phyloP scores from a whole-genome alignment of 1,140 invertebrate species.

The Papilio dardanus region DNA sequence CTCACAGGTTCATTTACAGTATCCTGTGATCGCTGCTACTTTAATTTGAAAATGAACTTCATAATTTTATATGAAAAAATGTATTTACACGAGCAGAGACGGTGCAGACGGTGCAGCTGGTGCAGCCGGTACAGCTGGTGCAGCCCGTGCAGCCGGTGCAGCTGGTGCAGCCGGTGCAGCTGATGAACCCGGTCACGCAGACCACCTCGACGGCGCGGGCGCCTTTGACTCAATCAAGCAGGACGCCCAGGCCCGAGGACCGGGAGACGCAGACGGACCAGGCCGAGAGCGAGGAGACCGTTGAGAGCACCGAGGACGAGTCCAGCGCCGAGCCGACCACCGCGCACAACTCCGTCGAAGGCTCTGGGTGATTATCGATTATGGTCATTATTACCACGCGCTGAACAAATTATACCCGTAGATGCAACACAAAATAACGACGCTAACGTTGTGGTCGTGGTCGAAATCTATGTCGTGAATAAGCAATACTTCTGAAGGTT shows the following conservation, averaged over 20 bases:
- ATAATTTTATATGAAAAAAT: too few relatives aligned
- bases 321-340: not conserved
- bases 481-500: not conserved
- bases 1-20: too few relatives aligned
- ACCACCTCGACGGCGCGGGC: too few relatives aligned
- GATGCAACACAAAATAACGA: too few relatives aligned
- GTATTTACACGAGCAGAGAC: not conserved
- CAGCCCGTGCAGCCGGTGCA: not conserved
- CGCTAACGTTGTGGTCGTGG: too few relatives aligned
- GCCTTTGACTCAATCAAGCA: not conserved
- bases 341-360: not conserved
- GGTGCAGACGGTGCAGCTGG: not conserved
- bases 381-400: too few relatives aligned
- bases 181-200: not conserved
- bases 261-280: not conserved
- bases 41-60: too few relatives aligned
- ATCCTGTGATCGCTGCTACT: too few relatives aligned
- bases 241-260: not conserved
- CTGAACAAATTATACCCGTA: too few relatives aligned
- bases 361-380: not conserved
- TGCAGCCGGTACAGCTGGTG: slow-evolving; percentile 10
- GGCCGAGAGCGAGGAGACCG: slow-evolving; percentile 5
- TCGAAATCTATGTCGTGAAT: not conserved
- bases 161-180: not conserved
- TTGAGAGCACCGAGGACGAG: not conserved